These are phyloP conservation scores for Enteromius mattozi DNA, from an alignment of 2,797 vertebrate genomes.

Conservation along the genomic window DNA sequence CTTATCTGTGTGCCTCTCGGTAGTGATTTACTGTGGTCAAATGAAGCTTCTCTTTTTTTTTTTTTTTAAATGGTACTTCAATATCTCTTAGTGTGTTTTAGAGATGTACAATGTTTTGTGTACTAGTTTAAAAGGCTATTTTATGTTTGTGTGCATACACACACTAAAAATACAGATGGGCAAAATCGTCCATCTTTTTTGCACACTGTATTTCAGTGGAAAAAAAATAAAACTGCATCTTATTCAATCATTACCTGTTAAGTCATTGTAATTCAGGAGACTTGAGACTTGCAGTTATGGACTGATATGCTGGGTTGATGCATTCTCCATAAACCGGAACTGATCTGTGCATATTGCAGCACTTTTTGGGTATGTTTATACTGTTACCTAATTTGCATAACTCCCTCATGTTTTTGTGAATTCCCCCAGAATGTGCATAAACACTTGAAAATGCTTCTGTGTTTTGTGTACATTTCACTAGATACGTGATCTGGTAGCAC, in stretches of 20 bases:
- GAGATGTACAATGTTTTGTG: neutral
- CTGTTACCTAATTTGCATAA: slow-evolving; percentile 3
- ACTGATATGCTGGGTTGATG: neutral
- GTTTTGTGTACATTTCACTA: neutral
- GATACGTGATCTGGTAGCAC: neutral
- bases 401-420: neutral
- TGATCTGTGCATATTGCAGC: neutral
- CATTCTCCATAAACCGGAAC: neutral
- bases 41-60: neutral
- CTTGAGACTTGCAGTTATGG: neutral
- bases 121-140: neutral
- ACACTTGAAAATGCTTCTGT: neutral
- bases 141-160: neutral
- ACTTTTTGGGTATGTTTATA: slow-evolving; percentile 12
- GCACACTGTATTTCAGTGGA: neutral
- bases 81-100: neutral
- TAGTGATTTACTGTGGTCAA: slow-evolving; percentile 14
- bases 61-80: neutral
- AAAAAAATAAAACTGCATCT: neutral
- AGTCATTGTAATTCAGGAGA: neutral
- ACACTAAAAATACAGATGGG: neutral
- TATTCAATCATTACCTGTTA: neutral
- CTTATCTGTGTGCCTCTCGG: neutral
- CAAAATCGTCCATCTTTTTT: neutral
- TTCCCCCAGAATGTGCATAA: neutral